Evolutionary conservation across 2,888 invertebrate genomes (phyloP).

Genomic region (Ormyrus rosae): DNA sequence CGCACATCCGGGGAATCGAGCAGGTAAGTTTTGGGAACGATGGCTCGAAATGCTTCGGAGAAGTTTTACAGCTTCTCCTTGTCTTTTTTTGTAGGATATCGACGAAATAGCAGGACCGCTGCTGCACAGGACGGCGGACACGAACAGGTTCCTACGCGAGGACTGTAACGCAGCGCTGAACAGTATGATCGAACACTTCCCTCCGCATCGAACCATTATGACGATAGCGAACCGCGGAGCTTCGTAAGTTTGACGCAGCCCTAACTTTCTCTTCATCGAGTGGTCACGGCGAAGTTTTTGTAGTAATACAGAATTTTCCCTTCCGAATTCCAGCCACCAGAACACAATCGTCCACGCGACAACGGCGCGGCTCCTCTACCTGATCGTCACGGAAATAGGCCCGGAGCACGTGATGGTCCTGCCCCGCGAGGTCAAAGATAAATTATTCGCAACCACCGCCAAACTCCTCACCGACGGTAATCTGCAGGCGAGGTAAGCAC

Average conservation of each 20-base stretch:
- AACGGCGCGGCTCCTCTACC: constrained; percentile 86
- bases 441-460: constrained; percentile 87
- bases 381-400: constrained; percentile 85
- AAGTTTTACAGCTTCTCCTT: not conserved
- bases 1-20: constrained; percentile 75
- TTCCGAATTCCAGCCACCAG: constrained; percentile 80
- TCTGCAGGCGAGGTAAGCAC: constrained; percentile 85
- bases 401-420: constrained; percentile 84
- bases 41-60: too few relatives aligned
- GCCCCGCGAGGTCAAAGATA: constrained; percentile 86
- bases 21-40: constrained; percentile 62
- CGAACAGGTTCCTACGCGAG: constrained; percentile 93
- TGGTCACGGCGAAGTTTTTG: too few relatives aligned
- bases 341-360: constrained; percentile 92
- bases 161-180: constrained; percentile 91
- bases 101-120: constrained; percentile 90
- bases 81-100: constrained; percentile 80
- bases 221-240: constrained; percentile 84
- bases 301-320: too few relatives aligned
- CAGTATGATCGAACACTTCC: constrained; percentile 87
- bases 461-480: constrained; percentile 91
- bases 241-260: constrained; percentile 67
- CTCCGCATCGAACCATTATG: constrained; percentile 82
- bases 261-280: too few relatives aligned
- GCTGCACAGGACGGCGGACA: constrained; percentile 93